Evolutionary conservation across 2,888 invertebrate species (phyloP), one percentile per base, ranked within the genome.

Genomic region (Acrocyrtus sp.): DNA sequence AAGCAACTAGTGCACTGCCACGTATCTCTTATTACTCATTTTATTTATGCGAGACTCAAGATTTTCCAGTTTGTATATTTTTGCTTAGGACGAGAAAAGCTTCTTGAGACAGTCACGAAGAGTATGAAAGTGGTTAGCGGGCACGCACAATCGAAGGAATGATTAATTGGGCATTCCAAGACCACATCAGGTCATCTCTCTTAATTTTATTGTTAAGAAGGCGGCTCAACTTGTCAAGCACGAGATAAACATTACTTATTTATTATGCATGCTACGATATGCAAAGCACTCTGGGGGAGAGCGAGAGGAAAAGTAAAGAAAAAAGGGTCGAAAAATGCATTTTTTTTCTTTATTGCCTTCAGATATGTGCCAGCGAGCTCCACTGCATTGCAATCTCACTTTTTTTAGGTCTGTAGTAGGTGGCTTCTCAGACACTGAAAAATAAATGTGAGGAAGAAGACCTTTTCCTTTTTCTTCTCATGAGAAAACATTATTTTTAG

Each of bases 211-310:
- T 70, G 70, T 70, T 70, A 54, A 48, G 70, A 62, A 70, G 70
- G 70, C 61, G 70, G 70, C 70, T 70, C 70, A 62, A 70, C 61
- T 47, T 70, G 70, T 70, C 70, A 70, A 47, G 62, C 70, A 70
- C 62, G 70, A 48, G 69, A 69, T 61, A 62, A 70, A 70, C 62
- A 62, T 70, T 41, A 50, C 57, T 66, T 57, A 57, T 57, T 45
- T 66, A 47, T 48, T 66, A 66, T 66, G 57, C 57, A 57, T 63
- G 63, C 61, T 22, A 39, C 50, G 4, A 19, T 41, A 61, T 29
- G n/a, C n/a, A n/a, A n/a, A n/a, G n/a, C n/a, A n/a, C n/a, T n/a
- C n/a, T n/a, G n/a, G 53, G 41, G 12, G 22, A 29, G 34, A 53
- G 17, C 1, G 29, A 19, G 47, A 45, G 21, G 21, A 54, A 29